Conservation (phyloP, 2,888 invertebrate genomes). For the Mesopsocus fuscifrons region DNA sequence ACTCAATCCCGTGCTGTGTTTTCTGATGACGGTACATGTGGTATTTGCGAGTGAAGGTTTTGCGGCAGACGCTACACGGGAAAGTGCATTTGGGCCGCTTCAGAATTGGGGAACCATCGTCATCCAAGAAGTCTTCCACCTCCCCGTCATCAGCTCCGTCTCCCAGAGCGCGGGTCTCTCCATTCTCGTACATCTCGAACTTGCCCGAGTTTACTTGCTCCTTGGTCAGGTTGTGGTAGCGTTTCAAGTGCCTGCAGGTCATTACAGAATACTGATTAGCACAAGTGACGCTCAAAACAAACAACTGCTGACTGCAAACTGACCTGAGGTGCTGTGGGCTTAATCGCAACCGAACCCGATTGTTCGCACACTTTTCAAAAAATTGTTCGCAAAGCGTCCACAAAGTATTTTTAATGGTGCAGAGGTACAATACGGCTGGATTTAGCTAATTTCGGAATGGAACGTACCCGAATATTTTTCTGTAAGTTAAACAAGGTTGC, state of each 20-base stretch:
- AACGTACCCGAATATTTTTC: too few species aligned
- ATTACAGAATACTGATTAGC: too few species aligned
- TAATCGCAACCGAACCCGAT: too few species aligned
- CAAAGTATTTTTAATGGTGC: too few species aligned
- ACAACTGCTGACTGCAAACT: too few species aligned
- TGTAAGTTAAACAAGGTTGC: too few species aligned
- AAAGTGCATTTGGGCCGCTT: constrained; percentile 14
- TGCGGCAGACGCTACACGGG: constrained; percentile 17
- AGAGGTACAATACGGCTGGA: too few species aligned
- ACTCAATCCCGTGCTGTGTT: constrained; percentile 14
- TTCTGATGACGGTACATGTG: constrained; percentile 18
- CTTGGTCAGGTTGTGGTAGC: constrained; percentile 6
- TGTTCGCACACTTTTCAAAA: too few species aligned
- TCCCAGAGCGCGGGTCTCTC: background rate
- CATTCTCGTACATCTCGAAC: constrained; percentile 6
- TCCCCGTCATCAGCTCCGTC: background rate
- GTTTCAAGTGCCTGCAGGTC: constrained; percentile 6
- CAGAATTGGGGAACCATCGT: background rate
- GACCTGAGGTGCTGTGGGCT: too few species aligned
- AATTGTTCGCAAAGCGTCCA: too few species aligned
- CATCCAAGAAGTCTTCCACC: constrained; percentile 5
- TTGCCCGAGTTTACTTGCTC: constrained; percentile 5
- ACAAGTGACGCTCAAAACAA: too few species aligned
- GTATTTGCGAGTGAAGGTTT: constrained; percentile 19
- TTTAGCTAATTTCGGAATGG: too few species aligned